Evolutionary conservation across 2,113 vertebrate genomes (phyloP).

Genomic region (Stercorarius parasiticus): DNA sequence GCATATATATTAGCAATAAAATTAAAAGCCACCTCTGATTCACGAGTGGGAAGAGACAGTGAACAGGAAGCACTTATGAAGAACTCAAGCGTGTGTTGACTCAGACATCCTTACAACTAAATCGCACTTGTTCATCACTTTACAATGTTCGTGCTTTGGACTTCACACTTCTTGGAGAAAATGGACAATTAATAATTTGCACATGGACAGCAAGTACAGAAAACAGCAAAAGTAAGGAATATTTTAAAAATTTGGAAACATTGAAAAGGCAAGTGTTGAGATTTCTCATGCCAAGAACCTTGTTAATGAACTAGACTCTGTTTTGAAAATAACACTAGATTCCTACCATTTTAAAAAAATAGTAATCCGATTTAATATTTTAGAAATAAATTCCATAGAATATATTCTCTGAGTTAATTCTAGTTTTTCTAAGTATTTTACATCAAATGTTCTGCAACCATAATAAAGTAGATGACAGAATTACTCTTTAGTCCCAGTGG

Average conservation of each 20-base stretch:
- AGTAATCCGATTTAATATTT: slow-evolving; percentile 50
- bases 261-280: not conserved
- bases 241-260: not conserved
- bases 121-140: not conserved
- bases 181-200: not conserved
- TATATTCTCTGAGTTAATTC: slow-evolving; percentile 61
- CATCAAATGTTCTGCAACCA: slow-evolving; percentile 1
- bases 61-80: not conserved
- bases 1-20: not conserved
- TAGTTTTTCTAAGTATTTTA: slow-evolving; percentile 47
- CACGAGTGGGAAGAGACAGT: not conserved
- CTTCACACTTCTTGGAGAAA: slow-evolving; percentile 1
- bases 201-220: not conserved
- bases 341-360: slow-evolving; percentile 60
- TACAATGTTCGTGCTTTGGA: not conserved
- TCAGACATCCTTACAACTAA: not conserved
- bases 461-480: not conserved
- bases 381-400: slow-evolving; percentile 62
- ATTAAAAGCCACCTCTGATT: not conserved
- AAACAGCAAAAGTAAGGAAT: not conserved
- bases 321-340: slow-evolving; percentile 46
- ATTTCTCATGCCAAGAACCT: not conserved
- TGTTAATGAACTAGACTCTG: slow-evolving; percentile 1
- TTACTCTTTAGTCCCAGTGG: not conserved
- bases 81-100: not conserved